Percentiles rank a stretch among this genome's conserved stretches.
Conservation (phyloP, 2,113 vertebrate genomes). For the Tautogolabrus adspersus region DNA sequence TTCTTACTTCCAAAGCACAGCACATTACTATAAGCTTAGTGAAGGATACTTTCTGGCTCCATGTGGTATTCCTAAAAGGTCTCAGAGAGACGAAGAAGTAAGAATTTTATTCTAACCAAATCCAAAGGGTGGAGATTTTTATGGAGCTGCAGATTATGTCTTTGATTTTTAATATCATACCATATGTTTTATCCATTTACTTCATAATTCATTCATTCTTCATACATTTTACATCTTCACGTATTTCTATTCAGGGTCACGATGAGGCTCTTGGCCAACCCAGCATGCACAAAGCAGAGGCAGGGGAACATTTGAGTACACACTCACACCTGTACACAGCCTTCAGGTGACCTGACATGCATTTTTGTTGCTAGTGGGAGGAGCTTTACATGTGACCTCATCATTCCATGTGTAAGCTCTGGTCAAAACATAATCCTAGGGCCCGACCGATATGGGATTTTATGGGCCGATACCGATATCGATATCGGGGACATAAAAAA, state of each 20-base stretch:
- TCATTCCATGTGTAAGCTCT: constrained; percentile 10
- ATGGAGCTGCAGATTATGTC: neutral
- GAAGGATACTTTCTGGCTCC: neutral
- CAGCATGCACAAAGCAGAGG: constrained; percentile 13
- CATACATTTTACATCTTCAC: constrained; percentile 47
- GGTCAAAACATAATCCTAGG: no score
- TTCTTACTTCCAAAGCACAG: neutral
- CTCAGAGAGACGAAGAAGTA: neutral
- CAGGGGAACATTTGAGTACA: constrained; percentile 15
- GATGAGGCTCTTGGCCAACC: constrained; percentile 7
- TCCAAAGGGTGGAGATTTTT: constrained; percentile 11
- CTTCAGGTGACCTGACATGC: constrained; percentile 26
- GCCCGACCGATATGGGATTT: no score
- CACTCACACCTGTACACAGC: constrained; percentile 24
- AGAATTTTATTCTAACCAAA: constrained; percentile 5
- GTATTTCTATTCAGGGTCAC: constrained; percentile 41
- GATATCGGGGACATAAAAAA: no score
- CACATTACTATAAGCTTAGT: neutral
- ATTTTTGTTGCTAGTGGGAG: neutral
- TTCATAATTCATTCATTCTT: constrained; percentile 55
- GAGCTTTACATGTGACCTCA: neutral
- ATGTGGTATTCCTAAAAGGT: neutral
- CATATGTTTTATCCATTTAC: constrained; percentile 36
- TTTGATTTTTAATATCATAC: constrained; percentile 39
- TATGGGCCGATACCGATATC: no score